Evolutionary conservation across 2,113 vertebrate genomes (phyloP).

Genomic region (Melozone crissalis): DNA sequence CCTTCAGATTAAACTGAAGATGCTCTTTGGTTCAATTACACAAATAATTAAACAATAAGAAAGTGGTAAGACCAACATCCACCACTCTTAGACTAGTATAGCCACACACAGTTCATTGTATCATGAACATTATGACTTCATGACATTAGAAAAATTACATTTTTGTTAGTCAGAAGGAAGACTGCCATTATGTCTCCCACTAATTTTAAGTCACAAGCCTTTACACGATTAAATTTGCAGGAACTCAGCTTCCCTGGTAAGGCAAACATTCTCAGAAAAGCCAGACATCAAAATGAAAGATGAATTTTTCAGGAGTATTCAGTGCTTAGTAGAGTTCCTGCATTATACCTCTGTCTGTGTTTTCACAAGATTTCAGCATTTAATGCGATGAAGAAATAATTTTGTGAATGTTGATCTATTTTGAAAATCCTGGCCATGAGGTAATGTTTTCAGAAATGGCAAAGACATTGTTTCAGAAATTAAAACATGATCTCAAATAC

Average conservation of each 20-base stretch:
- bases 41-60: constrained; percentile 34
- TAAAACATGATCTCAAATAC: background rate
- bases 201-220: background rate
- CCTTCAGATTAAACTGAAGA: constrained; percentile 8
- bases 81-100: background rate
- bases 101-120: background rate
- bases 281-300: background rate
- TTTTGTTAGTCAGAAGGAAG: background rate
- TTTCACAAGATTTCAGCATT: background rate
- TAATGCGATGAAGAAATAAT: background rate
- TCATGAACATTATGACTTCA: background rate
- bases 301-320: background rate
- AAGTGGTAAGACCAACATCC: background rate
- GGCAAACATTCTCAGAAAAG: background rate
- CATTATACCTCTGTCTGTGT: background rate
- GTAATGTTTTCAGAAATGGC: background rate
- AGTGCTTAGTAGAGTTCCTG: background rate
- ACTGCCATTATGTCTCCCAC: background rate
- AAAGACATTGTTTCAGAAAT: background rate
- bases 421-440: background rate
- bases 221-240: background rate
- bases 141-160: background rate
- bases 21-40: background rate
- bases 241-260: background rate
- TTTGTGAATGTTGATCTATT: background rate